Evolutionary conservation across 2,888 invertebrate genomes (phyloP).

Genomic region (Acleris laterana): DNA sequence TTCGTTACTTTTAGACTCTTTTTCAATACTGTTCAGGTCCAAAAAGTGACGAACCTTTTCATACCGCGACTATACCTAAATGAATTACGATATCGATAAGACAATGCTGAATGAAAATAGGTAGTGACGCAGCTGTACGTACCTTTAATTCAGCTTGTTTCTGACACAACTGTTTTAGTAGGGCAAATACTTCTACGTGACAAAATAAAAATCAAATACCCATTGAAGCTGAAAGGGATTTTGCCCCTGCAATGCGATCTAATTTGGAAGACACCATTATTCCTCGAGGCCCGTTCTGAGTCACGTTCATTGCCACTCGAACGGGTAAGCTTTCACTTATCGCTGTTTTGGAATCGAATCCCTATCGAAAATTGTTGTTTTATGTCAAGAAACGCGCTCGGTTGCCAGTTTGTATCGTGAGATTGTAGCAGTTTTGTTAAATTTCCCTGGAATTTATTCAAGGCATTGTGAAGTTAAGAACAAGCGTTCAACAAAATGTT

Average conservation of each 20-base stretch:
- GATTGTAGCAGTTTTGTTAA: conserved; percentile 39
- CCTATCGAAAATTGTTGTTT: conserved; percentile 48
- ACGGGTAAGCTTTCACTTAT: conserved; percentile 53
- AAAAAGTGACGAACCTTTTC: too few species aligned
- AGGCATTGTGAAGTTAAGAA: too few species aligned
- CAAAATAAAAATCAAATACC: conserved; percentile 55
- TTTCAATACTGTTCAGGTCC: too few species aligned
- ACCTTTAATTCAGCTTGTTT: too few species aligned
- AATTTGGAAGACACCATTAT: conserved; percentile 62
- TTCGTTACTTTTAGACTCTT: too few species aligned
- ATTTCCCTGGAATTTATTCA: conserved; percentile 28
- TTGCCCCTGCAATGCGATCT: conserved; percentile 55
- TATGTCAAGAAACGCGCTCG: conserved; percentile 47
- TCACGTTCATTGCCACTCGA: conserved; percentile 60
- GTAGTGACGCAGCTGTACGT: too few species aligned
- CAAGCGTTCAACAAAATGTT: too few species aligned
- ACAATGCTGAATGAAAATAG: background rate
- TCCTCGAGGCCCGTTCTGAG: conserved; percentile 51
- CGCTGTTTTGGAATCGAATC: conserved; percentile 53
- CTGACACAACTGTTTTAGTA: too few species aligned
- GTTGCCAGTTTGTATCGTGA: conserved; percentile 45
- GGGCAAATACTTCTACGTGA: conserved; percentile 43
- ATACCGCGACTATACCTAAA: too few species aligned
- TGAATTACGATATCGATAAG: too few species aligned
- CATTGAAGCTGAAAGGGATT: conserved; percentile 51